phyloP scores from a whole-genome alignment of 2,113 vertebrate species.

The Podarcis muralis region DNA sequence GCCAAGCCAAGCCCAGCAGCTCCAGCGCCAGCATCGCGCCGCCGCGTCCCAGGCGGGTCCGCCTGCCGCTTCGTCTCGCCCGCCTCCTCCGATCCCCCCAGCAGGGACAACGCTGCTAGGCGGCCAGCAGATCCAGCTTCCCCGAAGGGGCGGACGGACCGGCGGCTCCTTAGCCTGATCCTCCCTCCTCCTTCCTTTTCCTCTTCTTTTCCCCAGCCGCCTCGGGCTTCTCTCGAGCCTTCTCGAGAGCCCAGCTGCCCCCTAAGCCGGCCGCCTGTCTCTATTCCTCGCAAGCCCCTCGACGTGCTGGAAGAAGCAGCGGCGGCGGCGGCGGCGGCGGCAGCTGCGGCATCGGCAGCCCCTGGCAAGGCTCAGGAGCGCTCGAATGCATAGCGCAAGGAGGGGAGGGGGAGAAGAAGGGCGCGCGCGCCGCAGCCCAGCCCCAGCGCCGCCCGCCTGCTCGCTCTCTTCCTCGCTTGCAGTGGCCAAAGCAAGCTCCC shows the following conservation, averaged over 20 bases:
- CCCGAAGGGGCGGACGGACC: not conserved
- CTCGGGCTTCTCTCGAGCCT: conserved; percentile 34
- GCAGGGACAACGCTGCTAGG: not conserved
- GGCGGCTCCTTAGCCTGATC: not conserved
- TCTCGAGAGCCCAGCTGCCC: not conserved
- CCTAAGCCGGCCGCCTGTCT: not conserved
- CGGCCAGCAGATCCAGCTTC: not conserved
- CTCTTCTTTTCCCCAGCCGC: conserved; percentile 38
- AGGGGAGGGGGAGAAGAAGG: too few species aligned
- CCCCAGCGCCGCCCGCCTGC: conserved; percentile 69
- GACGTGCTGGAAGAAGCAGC: conserved; percentile 30
- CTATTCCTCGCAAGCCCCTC: conserved; percentile 49
- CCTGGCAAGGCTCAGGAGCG: conserved; percentile 71
- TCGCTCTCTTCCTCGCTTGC: conserved; percentile 84
- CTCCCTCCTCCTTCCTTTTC: not conserved
- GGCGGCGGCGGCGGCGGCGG: not conserved
- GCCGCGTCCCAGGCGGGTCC: conserved; percentile 29
- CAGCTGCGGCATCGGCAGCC: conserved; percentile 59
- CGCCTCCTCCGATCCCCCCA: conserved; percentile 48
- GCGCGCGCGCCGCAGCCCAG: not conserved
- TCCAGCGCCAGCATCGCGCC: conserved; percentile 68
- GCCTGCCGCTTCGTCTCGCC: conserved; percentile 54
- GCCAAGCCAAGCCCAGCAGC: conserved; percentile 82
- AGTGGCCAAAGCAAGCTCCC: conserved; percentile 76
- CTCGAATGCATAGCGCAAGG: conserved; percentile 79